These are phyloP conservation scores for Pseudopodoces humilis DNA, from an alignment of 2,113 vertebrate species.

Conservation along the genomic window DNA sequence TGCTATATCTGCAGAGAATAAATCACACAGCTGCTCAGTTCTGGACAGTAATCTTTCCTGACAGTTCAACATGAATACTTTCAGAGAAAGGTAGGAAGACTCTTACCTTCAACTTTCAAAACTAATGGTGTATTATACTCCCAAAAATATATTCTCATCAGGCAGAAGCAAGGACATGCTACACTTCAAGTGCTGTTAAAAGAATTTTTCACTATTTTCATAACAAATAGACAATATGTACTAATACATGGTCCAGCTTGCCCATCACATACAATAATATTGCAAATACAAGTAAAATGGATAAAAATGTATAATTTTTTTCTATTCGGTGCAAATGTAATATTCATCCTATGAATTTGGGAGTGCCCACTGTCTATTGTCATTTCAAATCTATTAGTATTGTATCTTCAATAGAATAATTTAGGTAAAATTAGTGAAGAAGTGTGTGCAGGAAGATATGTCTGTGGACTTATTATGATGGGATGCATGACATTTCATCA, in stretches of 20 bases:
- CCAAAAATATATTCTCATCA: background rate
- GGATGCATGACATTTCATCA: background rate
- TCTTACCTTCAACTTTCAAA: background rate
- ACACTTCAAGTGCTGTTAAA: background rate
- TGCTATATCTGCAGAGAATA: background rate
- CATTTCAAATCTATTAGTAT: background rate
- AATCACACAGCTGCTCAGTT: background rate
- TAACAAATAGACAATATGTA: background rate
- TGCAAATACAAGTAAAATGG: background rate
- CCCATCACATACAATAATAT: background rate
- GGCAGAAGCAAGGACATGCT: background rate
- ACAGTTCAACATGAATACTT: background rate
- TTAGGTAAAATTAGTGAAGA: background rate
- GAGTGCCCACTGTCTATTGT: background rate
- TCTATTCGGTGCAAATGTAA: background rate
- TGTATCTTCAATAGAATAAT: background rate
- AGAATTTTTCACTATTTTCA: background rate
- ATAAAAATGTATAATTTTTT: background rate
- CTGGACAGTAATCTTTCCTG: slow-evolving; percentile 8
- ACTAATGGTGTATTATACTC: background rate
- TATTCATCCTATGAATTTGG: background rate
- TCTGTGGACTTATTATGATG: background rate
- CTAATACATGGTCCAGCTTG: background rate
- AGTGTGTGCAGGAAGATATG: background rate
- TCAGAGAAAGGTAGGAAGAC: background rate